Evolutionary conservation across 2,888 invertebrate genomes (phyloP).

Genomic region (Aricia artaxerxes): DNA sequence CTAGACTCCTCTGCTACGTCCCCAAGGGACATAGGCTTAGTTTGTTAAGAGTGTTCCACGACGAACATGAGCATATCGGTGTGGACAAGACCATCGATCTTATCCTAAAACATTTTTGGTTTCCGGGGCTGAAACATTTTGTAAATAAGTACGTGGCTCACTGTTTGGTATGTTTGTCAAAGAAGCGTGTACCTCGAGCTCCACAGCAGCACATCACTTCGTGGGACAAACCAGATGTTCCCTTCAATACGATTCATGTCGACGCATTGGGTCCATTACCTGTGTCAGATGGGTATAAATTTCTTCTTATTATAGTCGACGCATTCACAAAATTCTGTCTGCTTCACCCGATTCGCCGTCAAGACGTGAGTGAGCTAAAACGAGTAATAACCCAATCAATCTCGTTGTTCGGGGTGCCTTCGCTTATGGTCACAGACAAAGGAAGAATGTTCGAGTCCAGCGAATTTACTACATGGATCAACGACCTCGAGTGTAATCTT

Average conservation of each 20-base stretch:
- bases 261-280: conserved; percentile 28
- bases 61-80: no score
- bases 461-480: conserved; percentile 5
- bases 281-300: not conserved
- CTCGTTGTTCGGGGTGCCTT: conserved; percentile 21
- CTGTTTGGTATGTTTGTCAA: not conserved
- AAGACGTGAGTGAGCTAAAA: conserved; percentile 26
- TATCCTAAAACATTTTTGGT: not conserved
- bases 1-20: not conserved
- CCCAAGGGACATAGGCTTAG: not conserved
- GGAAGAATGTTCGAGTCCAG: conserved; percentile 35
- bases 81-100: no score
- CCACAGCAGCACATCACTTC: conserved; percentile 13
- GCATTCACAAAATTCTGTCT: not conserved
- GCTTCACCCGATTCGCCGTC: conserved; percentile 38
- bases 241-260: conserved; percentile 18
- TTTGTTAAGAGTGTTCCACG: not conserved
- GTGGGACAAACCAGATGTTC: conserved; percentile 17
- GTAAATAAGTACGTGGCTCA: not conserved
- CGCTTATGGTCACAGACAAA: conserved; percentile 29
- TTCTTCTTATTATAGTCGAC: no score
- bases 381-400: conserved; percentile 25
- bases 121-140: not conserved
- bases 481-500: conserved; percentile 31
- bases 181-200: conserved; percentile 6